Evolutionary conservation across 2,888 invertebrate genomes (phyloP).

Genomic region (Drosophila robusta): DNA sequence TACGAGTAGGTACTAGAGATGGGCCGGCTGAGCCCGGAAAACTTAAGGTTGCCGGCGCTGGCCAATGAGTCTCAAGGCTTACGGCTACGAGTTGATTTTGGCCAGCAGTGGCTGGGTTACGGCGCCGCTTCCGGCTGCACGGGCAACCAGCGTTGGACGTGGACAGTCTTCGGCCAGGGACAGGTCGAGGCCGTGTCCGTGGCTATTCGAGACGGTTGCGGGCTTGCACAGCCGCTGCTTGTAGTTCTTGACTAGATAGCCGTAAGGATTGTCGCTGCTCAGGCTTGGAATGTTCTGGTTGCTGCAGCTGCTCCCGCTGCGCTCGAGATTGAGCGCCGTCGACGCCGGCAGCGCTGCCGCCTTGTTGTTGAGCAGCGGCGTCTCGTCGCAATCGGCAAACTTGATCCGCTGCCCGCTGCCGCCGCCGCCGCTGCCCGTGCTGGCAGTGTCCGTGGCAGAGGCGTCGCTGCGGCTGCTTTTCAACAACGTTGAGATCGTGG

Average conservation of each 20-base stretch:
- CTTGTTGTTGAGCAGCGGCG: constrained; percentile 48
- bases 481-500: constrained; percentile 77
- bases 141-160: constrained; percentile 39
- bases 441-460: constrained; percentile 55
- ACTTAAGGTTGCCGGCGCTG: constrained; percentile 4
- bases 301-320: constrained; percentile 53
- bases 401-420: constrained; percentile 62
- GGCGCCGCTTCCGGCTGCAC: constrained; percentile 42
- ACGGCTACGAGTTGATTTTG: constrained; percentile 82
- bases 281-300: constrained; percentile 61
- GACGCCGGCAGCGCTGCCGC: constrained; percentile 17
- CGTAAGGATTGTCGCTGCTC: constrained; percentile 61
- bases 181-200: constrained; percentile 42
- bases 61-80: constrained; percentile 33
- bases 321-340: constrained; percentile 38
- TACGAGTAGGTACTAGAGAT: constrained; percentile 51
- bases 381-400: constrained; percentile 66
- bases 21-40: constrained; percentile 17
- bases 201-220: constrained; percentile 56
- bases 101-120: constrained; percentile 83
- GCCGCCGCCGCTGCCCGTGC: constrained; percentile 55
- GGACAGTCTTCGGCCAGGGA: constrained; percentile 48
- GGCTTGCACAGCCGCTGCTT: constrained; percentile 75
- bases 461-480: constrained; percentile 46
- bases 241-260: constrained; percentile 80